phyloP scores from a whole-genome alignment of 2,797 vertebrate species.

The Antennarius maculatus region DNA sequence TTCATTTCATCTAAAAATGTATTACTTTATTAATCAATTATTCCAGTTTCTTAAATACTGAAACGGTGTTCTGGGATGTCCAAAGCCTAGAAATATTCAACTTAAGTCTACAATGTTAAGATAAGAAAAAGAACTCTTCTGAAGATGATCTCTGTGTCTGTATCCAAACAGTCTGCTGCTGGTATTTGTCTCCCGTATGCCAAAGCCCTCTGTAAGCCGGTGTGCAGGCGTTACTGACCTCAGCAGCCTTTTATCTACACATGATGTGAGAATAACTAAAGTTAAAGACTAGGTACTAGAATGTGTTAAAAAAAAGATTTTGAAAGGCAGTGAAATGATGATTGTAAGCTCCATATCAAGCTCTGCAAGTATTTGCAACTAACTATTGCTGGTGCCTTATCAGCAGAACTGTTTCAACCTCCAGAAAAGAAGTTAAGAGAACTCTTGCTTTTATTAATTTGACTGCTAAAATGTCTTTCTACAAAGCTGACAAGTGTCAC shows the following conservation, averaged over 20 bases:
- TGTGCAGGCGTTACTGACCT: constrained; percentile 2
- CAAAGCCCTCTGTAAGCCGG: neutral
- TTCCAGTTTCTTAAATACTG: neutral
- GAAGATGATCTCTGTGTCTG: no score
- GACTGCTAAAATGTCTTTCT: constrained; percentile 8
- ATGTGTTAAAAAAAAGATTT: neutral
- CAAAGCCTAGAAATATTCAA: neutral
- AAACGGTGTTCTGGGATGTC: neutral
- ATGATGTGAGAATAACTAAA: neutral
- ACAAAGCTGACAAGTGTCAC: neutral
- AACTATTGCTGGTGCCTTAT: constrained; percentile 69
- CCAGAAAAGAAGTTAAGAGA: constrained; percentile 14
- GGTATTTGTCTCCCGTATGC: neutral
- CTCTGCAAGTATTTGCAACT: constrained; percentile 19
- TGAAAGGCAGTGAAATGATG: neutral
- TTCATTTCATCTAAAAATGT: no score
- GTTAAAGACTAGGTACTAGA: constrained; percentile 10
- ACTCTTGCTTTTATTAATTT: constrained; percentile 21
- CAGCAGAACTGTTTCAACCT: constrained; percentile 29
- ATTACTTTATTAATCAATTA: neutral
- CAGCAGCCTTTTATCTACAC: neutral
- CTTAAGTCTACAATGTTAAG: neutral
- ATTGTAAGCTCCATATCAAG: constrained; percentile 2
- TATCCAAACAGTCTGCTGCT: no score
- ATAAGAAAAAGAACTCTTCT: neutral